Conservation (phyloP, 2,113 vertebrate species). For the Salvator merianae region DNA sequence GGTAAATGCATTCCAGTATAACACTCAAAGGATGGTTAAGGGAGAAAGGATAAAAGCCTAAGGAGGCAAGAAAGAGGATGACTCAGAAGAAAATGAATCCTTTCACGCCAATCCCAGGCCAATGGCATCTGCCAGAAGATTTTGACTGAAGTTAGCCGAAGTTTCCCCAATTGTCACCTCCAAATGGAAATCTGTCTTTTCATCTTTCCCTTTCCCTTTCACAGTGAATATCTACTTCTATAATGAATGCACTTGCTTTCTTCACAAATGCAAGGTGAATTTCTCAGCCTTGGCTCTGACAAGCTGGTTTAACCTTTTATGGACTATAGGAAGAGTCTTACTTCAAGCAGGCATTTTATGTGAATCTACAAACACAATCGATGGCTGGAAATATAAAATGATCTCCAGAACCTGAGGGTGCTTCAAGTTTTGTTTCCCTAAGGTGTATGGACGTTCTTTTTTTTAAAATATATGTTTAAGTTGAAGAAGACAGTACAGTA, state of each 20-base stretch:
- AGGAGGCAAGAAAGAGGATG: neutral
- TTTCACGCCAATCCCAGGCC: slow-evolving; percentile 27
- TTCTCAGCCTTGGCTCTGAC: neutral
- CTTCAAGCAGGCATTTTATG: neutral
- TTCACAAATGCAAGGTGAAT: neutral
- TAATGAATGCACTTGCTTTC: neutral
- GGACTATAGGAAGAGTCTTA: neutral
- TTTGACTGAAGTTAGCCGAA: neutral
- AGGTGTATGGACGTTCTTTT: too few relatives aligned
- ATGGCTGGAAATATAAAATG: neutral
- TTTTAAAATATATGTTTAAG: too few relatives aligned
- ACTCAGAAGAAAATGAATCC: slow-evolving; percentile 24
- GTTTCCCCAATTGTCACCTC: slow-evolving; percentile 1
- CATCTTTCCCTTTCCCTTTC: neutral
- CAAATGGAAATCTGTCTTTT: neutral
- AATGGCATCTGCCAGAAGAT: slow-evolving; percentile 29
- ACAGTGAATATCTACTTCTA: neutral
- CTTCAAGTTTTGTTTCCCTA: too few relatives aligned
- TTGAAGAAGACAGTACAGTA: too few relatives aligned
- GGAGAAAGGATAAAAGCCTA: neutral
- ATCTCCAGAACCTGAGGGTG: too few relatives aligned
- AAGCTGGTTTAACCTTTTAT: neutral
- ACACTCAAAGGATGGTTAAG: slow-evolving; percentile 44
- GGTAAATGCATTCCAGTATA: slow-evolving; percentile 33
- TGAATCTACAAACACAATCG: neutral